A percentile compares a stretch with the other conserved stretches of the same genome.
Conservation (phyloP, 1,140 invertebrate genomes). For the Tetraneura akinire region DNA sequence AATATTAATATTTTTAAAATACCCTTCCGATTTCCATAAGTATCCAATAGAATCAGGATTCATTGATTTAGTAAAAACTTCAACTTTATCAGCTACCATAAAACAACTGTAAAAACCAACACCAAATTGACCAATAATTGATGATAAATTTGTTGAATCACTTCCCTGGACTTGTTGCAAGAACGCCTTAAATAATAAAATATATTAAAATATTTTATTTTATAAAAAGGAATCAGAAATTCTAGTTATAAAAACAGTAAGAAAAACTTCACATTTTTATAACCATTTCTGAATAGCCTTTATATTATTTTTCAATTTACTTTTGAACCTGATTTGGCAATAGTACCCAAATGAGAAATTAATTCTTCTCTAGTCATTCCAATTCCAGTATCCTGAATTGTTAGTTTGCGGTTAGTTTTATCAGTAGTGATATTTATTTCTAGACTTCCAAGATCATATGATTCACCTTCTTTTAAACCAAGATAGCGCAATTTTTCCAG, state of each 20-base stretch:
- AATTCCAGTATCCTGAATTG: constrained; percentile 89
- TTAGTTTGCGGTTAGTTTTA: constrained; percentile 81
- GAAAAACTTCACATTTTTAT: too few species aligned
- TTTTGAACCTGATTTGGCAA: constrained; percentile 93
- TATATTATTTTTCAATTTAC: constrained; percentile 60
- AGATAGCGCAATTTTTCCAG: constrained; percentile 87
- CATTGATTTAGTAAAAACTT: constrained; percentile 80
- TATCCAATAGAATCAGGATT: constrained; percentile 69
- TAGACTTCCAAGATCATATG: constrained; percentile 63
- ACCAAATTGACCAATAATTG: constrained; percentile 97
- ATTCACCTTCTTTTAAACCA: constrained; percentile 65
- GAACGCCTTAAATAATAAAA: constrained; percentile 66
- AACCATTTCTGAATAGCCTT: too few species aligned
- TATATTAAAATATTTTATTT: background rate
- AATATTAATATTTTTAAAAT: constrained; percentile 55
- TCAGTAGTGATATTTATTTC: constrained; percentile 91
- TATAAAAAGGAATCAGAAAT: background rate
- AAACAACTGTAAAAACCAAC: constrained; percentile 98
- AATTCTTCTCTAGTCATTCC: constrained; percentile 94
- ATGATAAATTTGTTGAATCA: constrained; percentile 64
- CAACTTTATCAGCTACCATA: constrained; percentile 93
- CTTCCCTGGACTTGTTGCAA: constrained; percentile 77
- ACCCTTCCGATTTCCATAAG: constrained; percentile 90
- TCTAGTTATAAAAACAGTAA: too few species aligned
- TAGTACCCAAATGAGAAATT: constrained; percentile 88